Evolutionary conservation across 2,888 invertebrate species (phyloP), one percentile per base, ranked within the genome.

Genomic region (Rambutsinella grinnellia): DNA sequence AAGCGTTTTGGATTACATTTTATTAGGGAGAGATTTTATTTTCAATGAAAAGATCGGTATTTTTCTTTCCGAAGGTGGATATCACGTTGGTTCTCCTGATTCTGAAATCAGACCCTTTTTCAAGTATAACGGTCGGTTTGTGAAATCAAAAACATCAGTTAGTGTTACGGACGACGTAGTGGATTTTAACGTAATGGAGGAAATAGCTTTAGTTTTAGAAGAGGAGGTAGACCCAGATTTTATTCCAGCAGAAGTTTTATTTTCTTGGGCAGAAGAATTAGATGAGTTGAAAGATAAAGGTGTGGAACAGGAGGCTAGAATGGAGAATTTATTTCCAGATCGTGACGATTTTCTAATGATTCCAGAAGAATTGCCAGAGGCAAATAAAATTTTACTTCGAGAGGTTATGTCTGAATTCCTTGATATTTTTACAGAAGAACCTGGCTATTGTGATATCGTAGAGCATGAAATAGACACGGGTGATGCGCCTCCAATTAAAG

Each of bases 401-500:
- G 6, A 56, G 8, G 23, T 6, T 8, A 5, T 56, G 6, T 24
- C n/a, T 6, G 15, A 19, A 13, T 17, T 56, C n/a, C 3, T 21
- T 19, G 8, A 27, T 6, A 23, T 71, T 13, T 71, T 71, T 36
- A 24, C 21, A n/a, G 8, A 23, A 10, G 44, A 56, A 10, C 71
- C 71, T 15, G 71, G 71, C n/a, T 23, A 23, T 13, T 63, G 63
- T 15, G 26, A 19, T 2, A 49, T 28, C 36, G n/a, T 15, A 53
- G 27, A 15, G 58, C 71, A 54, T 46, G 53, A 21, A 75, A 76
- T 67, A 49, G 67, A 49, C 66, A 69, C 24, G 51, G 24, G 24
- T 2, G 74, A 72, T 21, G 61, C 70, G 1, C 51, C 53, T 21
- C 79, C 81, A 2, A 53, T 78, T 13, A 57, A 46, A n/a, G 61